Percentiles rank a stretch among this genome's conserved stretches.
These are phyloP conservation scores for Heliconius ethilla DNA, from an alignment of 2,888 invertebrate genomes.

Conservation along the genomic window DNA sequence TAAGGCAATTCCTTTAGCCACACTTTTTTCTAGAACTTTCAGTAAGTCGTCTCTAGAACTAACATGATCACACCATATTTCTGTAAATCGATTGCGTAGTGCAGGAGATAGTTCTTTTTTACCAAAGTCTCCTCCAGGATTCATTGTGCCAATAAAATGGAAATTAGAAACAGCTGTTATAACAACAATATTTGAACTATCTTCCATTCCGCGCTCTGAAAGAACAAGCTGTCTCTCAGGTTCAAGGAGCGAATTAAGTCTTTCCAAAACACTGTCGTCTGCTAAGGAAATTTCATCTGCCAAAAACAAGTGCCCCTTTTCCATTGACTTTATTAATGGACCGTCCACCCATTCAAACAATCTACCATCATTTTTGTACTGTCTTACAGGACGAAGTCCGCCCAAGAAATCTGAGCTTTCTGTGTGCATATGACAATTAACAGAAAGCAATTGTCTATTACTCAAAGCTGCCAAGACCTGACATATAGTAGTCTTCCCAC, in stretches of 20 bases:
- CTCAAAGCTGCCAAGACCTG: slow-evolving; percentile 90
- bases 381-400: slow-evolving; percentile 93
- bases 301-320: slow-evolving; percentile 92
- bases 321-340: slow-evolving; percentile 95
- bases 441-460: slow-evolving; percentile 85
- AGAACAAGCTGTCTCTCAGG: slow-evolving; percentile 94
- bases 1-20: slow-evolving; percentile 80
- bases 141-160: slow-evolving; percentile 98
- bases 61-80: slow-evolving; percentile 97
- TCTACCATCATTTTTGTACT: slow-evolving; percentile 82
- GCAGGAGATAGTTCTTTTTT: slow-evolving; percentile 99
- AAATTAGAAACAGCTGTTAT: slow-evolving; percentile 89
- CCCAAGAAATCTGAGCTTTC: slow-evolving; percentile 99
- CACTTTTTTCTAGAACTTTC: slow-evolving; percentile 90
- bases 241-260: slow-evolving; percentile 97
- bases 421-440: slow-evolving; percentile 99
- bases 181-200: slow-evolving; percentile 80
- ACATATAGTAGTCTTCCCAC: slow-evolving; percentile 98
- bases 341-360: slow-evolving; percentile 99
- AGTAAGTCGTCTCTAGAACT: slow-evolving; percentile 87
- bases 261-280: slow-evolving; percentile 98
- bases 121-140: slow-evolving; percentile 99
- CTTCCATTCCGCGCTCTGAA: slow-evolving; percentile 92
- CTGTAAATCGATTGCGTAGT: slow-evolving; percentile 97
- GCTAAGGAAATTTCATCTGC: slow-evolving; percentile 99